Percentiles rank a stretch among this genome's conserved stretches.
Conservation (phyloP, 2,797 vertebrate species). For the Nyctibius grandis region DNA sequence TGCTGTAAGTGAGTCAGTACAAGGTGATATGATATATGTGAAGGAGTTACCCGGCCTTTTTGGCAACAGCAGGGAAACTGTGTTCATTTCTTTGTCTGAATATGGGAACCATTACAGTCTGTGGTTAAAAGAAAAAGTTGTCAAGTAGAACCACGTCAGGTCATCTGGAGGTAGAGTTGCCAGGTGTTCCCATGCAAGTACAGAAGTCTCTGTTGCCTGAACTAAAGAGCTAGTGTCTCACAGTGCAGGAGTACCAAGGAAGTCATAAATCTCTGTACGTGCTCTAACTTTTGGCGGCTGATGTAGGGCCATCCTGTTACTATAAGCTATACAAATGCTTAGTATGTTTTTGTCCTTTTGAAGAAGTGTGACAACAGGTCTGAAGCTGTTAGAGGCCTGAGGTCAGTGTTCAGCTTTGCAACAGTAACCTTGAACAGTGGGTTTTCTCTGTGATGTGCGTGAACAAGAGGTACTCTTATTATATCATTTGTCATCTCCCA, state of each 20-base stretch:
- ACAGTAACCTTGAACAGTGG: slow-evolving; percentile 36
- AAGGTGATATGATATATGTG: accelerated
- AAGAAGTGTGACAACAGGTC: background rate
- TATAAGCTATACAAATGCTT: background rate
- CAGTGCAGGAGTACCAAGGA: background rate
- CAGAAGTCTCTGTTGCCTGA: background rate
- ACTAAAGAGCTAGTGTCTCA: background rate
- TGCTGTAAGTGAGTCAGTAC: background rate
- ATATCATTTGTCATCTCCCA: slow-evolving; percentile 15
- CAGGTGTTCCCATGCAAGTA: background rate
- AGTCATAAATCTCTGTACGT: background rate
- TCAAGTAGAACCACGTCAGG: background rate
- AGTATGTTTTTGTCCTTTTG: slow-evolving; percentile 16
- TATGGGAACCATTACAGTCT: background rate
- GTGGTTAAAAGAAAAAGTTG: background rate
- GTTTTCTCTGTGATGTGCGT: slow-evolving; percentile 21
- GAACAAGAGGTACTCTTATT: background rate
- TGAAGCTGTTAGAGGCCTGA: background rate
- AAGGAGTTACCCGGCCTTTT: background rate
- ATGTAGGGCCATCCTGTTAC: background rate
- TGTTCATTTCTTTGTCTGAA: background rate
- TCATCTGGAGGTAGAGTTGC: background rate
- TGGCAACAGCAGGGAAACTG: background rate
- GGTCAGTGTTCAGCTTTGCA: slow-evolving; percentile 31
- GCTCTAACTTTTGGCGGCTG: background rate